Evolutionary conservation across 2,797 vertebrate genomes (phyloP).

Genomic region (Lagodon rhomboides): DNA sequence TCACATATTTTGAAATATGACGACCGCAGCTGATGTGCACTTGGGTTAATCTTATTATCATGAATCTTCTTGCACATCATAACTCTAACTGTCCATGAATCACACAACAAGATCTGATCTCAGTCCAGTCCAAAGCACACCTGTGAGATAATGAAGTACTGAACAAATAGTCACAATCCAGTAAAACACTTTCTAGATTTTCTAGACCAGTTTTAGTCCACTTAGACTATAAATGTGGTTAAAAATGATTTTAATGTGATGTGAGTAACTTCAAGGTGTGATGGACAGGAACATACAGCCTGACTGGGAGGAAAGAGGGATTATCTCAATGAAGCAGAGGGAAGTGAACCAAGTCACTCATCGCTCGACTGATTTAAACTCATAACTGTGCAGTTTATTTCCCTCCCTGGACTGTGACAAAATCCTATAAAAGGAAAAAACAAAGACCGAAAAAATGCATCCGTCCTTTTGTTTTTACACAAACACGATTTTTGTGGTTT

Average conservation of each 20-base stretch:
- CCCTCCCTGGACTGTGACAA: not conserved
- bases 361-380: conserved; percentile 13
- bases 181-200: too few species aligned
- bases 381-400: conserved; percentile 27
- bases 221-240: not conserved
- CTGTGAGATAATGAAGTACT: too few species aligned
- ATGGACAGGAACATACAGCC: conserved; percentile 55
- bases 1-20: not conserved
- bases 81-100: not conserved
- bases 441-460: too few species aligned
- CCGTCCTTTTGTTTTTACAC: not conserved
- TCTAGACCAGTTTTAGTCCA: not conserved
- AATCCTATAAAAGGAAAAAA: not conserved
- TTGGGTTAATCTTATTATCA: not conserved
- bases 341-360: conserved; percentile 41
- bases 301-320: conserved; percentile 48
- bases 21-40: not conserved
- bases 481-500: not conserved
- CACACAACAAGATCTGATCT: not conserved
- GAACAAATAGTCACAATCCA: too few species aligned
- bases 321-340: conserved; percentile 71
- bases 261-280: conserved; percentile 64
- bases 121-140: conserved; percentile 10
- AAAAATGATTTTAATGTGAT: conserved; percentile 51
- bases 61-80: not conserved